Evolutionary conservation across 2,888 invertebrate genomes (phyloP).

Genomic region (Dynastes hyllus): DNA sequence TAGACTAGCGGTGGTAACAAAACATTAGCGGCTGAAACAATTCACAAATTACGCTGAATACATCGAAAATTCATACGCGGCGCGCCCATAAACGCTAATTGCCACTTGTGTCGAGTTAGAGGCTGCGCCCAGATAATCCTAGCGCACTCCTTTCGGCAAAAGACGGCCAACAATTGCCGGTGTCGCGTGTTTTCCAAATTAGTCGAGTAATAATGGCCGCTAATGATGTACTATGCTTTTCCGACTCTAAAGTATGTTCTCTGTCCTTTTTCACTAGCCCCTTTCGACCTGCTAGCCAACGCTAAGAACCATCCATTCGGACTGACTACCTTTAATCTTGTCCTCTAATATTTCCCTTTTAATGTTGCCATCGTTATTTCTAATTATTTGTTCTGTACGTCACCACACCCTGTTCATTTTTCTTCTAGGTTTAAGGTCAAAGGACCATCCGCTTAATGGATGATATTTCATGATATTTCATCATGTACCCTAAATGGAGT

Average conservation of each 20-base stretch:
- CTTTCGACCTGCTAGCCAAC: too few species aligned
- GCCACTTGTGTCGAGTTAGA: background rate
- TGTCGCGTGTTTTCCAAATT: conserved; percentile 55
- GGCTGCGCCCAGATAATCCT: conserved; percentile 43
- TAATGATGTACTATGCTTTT: conserved; percentile 51
- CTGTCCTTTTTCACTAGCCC: too few species aligned
- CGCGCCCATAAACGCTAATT: background rate
- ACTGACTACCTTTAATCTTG: conserved; percentile 32
- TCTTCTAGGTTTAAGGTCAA: too few species aligned
- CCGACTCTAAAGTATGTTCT: too few species aligned
- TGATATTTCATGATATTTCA: too few species aligned
- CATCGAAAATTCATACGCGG: too few species aligned
- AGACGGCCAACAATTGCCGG: conserved; percentile 52
- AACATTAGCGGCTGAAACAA: background rate
- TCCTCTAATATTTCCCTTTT: conserved; percentile 53
- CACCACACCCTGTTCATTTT: background rate
- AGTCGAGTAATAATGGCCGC: conserved; percentile 55
- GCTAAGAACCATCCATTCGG: conserved; percentile 2
- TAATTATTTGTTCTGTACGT: conserved; percentile 47
- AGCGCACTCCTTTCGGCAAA: conserved; percentile 46
- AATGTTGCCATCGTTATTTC: conserved; percentile 52
- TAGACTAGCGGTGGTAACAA: too few species aligned
- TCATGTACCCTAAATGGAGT: too few species aligned
- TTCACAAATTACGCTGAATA: background rate
- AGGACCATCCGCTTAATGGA: too few species aligned